A percentile compares a stretch with the other conserved stretches of the same genome.
Evolutionary conservation across 2,888 invertebrate species (phyloP).

Genomic region (Sinelater perroti): DNA sequence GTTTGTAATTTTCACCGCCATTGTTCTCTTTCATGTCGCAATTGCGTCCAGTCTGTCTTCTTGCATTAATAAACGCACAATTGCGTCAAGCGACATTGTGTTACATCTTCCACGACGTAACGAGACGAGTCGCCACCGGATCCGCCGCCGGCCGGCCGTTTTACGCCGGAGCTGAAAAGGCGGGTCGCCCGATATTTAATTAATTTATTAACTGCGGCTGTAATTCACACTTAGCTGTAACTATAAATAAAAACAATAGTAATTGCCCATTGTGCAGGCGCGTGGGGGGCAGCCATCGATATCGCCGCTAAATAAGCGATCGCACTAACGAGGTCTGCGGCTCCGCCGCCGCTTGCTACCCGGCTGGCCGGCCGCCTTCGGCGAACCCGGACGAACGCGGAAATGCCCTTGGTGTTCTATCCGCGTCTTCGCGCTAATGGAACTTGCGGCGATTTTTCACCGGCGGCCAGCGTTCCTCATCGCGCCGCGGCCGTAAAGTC

Average conservation of each 20-base stretch:
- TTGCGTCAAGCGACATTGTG: too few relatives aligned
- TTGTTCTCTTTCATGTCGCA: too few relatives aligned
- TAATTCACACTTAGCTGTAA: conserved; percentile 17
- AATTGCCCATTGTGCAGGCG: conserved; percentile 13
- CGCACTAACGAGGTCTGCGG: conserved; percentile 3
- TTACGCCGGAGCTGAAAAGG: too few relatives aligned
- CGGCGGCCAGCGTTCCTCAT: neutral
- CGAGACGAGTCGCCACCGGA: too few relatives aligned
- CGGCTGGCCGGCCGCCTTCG: too few relatives aligned
- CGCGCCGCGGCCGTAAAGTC: conserved; percentile 13
- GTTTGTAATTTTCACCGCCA: too few relatives aligned
- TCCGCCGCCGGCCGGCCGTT: too few relatives aligned
- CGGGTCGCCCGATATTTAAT: conserved; percentile 11
- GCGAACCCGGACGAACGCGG: too few relatives aligned
- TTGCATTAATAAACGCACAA: too few relatives aligned
- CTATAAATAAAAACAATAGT: conserved; percentile 14
- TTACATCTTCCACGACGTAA: too few relatives aligned
- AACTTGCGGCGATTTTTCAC: neutral
- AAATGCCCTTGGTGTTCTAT: neutral
- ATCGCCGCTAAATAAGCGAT: conserved; percentile 14
- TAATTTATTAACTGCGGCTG: conserved; percentile 16
- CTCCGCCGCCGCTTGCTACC: too few relatives aligned
- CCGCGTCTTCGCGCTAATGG: neutral
- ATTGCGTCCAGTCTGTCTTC: too few relatives aligned
- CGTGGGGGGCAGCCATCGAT: conserved; percentile 12